Base-by-base conservation (phyloP, 2,888 invertebrate genomes). In the Blastobasis lacticolella region DNA sequence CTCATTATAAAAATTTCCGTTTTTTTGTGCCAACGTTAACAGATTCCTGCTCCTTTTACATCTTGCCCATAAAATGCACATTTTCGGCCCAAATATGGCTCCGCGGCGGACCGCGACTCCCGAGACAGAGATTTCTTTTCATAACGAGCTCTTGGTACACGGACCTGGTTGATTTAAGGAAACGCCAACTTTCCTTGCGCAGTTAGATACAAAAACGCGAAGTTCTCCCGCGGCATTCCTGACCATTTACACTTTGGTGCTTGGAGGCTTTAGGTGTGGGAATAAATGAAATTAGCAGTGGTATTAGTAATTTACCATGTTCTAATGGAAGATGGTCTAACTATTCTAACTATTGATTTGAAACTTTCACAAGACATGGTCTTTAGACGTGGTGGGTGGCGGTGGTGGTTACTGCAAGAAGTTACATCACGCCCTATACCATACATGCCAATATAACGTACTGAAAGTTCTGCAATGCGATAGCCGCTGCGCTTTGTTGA, bases 41-140 rank as follows among this genome's bases (percentile, higher is more conserved):
- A 66, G 67, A 75, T 75, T 73, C 71, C 73, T 69, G 71, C 73
- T 69, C 77, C 77, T 74, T 79, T 70, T 74, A 72, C 65, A 74
- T 61, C 60, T 58, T 62, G 58, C 57, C 66, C 66, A 74, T 75
- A 71, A 78, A 76, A 79, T 78, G 76, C 67, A 71, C 78, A 75
- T 77, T 71, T 73, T 75, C 72, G 67, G 59, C 54, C 81, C 78
- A 66, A 78, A 81, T 79, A 85, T 67, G 83, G 85, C 40, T 48
- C 48, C 60, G 55, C 10, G 37, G 49, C 5, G 40, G 75, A 71
- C 74, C 75, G 73, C 64, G 61, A 60, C 67, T 66, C 72, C 71
- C 68, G 60, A 68, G 70, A 72, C 81, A 73, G 77, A 78, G 82
- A 84, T 86, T 86, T 85, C 85, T 86, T 84, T 77, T 77, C 72